A percentile compares a stretch with the other conserved stretches of the same genome.
phyloP scores from a whole-genome alignment of 1,140 invertebrate species.

The Bombus turneri region DNA sequence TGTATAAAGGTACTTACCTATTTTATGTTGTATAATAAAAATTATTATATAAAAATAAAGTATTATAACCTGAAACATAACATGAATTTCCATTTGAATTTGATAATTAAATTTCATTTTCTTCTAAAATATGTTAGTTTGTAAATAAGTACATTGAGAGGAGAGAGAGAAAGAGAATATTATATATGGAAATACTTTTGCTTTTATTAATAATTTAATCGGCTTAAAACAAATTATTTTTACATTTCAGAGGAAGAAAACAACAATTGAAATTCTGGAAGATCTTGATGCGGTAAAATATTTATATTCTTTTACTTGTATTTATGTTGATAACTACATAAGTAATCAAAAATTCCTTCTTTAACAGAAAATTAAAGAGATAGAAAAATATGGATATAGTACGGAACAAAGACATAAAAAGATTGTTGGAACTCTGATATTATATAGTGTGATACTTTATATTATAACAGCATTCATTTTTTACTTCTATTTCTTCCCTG shows the following conservation, averaged over 20 bases:
- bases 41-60: background rate
- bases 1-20: background rate
- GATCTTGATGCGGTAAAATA: constrained; percentile 86
- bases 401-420: constrained; percentile 91
- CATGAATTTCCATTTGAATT: constrained; percentile 14
- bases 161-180: background rate
- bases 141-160: background rate
- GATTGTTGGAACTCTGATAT: constrained; percentile 90
- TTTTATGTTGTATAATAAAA: background rate
- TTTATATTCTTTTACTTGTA: constrained; percentile 22
- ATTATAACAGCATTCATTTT: constrained; percentile 88
- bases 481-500: constrained; percentile 91
- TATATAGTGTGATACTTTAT: constrained; percentile 92
- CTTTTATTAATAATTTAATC: background rate
- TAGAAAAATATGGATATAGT: constrained; percentile 90
- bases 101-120: background rate
- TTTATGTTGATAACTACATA: constrained; percentile 34
- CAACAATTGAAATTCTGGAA: constrained; percentile 89
- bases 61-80: background rate
- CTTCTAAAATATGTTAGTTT: background rate
- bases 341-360: constrained; percentile 60
- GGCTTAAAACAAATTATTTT: background rate
- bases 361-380: constrained; percentile 88
- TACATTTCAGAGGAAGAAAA: constrained; percentile 90
- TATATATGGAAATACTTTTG: background rate